These are phyloP conservation scores for Nyctibius grandis DNA, from an alignment of 2,797 vertebrate genomes.

Conservation along the genomic window DNA sequence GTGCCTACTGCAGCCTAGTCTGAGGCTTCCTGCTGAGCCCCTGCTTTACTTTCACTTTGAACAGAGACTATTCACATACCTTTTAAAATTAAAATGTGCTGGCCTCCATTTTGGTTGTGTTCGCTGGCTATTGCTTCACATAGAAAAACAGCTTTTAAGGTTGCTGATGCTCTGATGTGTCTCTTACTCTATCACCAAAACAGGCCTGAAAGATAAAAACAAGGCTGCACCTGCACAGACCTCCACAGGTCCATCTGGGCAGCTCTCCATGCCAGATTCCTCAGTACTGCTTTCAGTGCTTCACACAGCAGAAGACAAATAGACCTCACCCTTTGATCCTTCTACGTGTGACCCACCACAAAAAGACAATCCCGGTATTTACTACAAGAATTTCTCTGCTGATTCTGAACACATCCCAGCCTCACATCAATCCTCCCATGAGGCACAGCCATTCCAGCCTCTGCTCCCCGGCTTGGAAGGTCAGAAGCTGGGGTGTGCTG, in stretches of 20 bases:
- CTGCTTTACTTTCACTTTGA: neutral
- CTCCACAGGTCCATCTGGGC: neutral
- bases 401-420: neutral
- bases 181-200: neutral
- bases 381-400: neutral
- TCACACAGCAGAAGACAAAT: neutral
- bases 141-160: neutral
- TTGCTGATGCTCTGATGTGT: neutral
- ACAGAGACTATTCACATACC: neutral
- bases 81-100: neutral
- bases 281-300: neutral
- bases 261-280: neutral
- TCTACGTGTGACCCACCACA: neutral
- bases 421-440: fast-evolving
- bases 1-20: neutral
- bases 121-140: neutral
- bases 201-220: neutral
- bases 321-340: neutral
- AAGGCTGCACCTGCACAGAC: neutral
- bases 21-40: neutral
- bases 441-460: neutral
- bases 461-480: neutral
- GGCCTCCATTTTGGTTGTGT: neutral
- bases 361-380: neutral
- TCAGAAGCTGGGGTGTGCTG: neutral